Evolutionary conservation across 92 coral and sea anemone genomes (phyloP), one percentile per base, ranked within the genome.

Genomic region (Galaxea fascicularis): DNA sequence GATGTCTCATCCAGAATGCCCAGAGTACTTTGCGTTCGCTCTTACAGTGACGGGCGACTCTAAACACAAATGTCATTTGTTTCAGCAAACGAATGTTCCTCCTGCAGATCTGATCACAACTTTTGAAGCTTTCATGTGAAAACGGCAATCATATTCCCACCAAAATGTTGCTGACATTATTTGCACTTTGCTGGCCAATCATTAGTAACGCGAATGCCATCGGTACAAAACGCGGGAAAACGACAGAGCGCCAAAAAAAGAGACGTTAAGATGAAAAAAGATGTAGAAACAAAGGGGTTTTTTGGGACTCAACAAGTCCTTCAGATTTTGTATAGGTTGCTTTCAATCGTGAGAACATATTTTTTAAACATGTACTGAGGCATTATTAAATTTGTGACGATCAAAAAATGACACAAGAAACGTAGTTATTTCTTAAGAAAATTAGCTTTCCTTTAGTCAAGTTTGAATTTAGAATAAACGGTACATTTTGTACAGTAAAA

Each of bases 31-130:
- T 91, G 98, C 98, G 83, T 97, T 97, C 83, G 85, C 98, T 12
- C 91, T 95, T 5, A 79, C 91, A 3, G 99, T 97, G 85, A 92
- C 94, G 4, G 99, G 99, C 13, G 94, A 94, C 90, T 91, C 99
- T n/a, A 97, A 97, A 59, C 99, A 97, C 86, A 97, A 97, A 69
- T 97, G 99, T 53, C 99, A 97, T 71, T 82, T 97, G 80, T 94
- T 94, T 78, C 59, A 82, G 47, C 96, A 89, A 74, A 89, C 90
- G n/a, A 87, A 79, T 39, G 62, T 83, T 47, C 65, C 80, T 12
- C 27, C 73, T 27, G 8, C 64, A 21, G 80, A 73, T 16, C 8
- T 73, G 49, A 65, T 83, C 8, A 65, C 44, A 16, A 82, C 66
- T 7, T 82, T 83, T 12, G 53, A 65, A 63, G 63, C 73, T 17